Conservation (phyloP, 2,888 invertebrate genomes). For the Cerceris rybyensis region DNA sequence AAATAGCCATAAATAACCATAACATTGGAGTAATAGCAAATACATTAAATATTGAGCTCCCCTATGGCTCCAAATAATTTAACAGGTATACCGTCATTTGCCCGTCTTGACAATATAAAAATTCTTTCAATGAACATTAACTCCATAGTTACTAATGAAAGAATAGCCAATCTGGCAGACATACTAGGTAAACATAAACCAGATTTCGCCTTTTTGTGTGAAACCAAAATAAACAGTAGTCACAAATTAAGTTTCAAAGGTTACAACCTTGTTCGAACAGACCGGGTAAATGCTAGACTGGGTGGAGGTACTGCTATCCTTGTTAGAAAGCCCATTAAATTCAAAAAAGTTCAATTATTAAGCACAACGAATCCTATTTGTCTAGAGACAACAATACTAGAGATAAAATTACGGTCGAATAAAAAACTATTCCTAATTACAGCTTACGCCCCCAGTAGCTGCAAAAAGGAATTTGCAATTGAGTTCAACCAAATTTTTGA, state of each 20-base stretch:
- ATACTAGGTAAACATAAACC: neutral
- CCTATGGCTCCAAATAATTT: neutral
- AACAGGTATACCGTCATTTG: neutral
- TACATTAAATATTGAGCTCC: neutral
- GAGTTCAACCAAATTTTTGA: too few relatives aligned
- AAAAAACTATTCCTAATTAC: neutral
- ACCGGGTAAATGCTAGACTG: neutral
- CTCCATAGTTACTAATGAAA: slow-evolving; percentile 37
- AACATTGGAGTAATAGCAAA: neutral
- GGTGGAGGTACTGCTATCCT: too few relatives aligned
- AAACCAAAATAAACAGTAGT: neutral
- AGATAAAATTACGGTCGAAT: neutral
- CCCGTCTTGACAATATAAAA: slow-evolving; percentile 24
- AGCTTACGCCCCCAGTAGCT: too few relatives aligned
- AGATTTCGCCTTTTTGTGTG: neutral
- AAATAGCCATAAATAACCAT: too few relatives aligned
- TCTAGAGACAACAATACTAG: neutral
- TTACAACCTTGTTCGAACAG: neutral
- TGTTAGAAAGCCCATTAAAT: too few relatives aligned
- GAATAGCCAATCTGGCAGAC: neutral
- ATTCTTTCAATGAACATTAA: slow-evolving; percentile 49
- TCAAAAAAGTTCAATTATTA: too few relatives aligned
- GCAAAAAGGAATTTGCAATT: too few relatives aligned
- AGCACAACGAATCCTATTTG: neutral
- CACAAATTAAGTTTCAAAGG: neutral